These are phyloP conservation scores for Eptatretus atami DNA, from an alignment of 2,797 vertebrate genomes.

Conservation along the genomic window DNA sequence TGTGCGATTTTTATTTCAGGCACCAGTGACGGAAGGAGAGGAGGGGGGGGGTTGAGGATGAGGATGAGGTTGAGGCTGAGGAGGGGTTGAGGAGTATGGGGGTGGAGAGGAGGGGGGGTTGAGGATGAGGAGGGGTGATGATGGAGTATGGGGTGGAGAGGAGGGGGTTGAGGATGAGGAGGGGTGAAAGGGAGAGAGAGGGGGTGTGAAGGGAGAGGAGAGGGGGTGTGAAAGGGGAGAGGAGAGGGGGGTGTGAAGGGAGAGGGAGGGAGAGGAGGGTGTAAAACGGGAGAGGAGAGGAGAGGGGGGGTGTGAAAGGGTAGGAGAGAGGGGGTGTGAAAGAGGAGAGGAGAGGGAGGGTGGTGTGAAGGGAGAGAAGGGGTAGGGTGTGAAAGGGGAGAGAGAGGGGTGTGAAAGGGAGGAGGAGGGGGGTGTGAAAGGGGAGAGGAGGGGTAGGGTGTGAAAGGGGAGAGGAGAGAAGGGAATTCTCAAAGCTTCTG, in stretches of 20 bases:
- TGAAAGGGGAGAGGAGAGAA: neutral
- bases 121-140: neutral
- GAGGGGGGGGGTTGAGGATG: neutral
- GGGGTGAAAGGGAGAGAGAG: neutral
- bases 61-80: neutral
- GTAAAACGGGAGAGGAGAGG: neutral
- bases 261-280: neutral
- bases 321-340: too few species aligned
- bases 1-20: too few species aligned
- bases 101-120: neutral
- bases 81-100: neutral
- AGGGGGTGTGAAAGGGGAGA: too few species aligned
- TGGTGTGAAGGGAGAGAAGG: neutral
- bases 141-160: neutral
- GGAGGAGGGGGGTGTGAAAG: neutral
- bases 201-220: too few species aligned
- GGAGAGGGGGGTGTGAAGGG: neutral
- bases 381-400: neutral
- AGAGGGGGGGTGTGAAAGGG: too few species aligned
- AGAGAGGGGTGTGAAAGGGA: neutral
- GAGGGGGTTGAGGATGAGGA: neutral
- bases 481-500: neutral
- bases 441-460: neutral
- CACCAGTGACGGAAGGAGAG: neutral
- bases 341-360: neutral